A percentile compares a stretch with the other conserved stretches of the same genome.
These are phyloP conservation scores for Cygnus olor DNA, from an alignment of 2,797 vertebrate species.

Conservation along the genomic window DNA sequence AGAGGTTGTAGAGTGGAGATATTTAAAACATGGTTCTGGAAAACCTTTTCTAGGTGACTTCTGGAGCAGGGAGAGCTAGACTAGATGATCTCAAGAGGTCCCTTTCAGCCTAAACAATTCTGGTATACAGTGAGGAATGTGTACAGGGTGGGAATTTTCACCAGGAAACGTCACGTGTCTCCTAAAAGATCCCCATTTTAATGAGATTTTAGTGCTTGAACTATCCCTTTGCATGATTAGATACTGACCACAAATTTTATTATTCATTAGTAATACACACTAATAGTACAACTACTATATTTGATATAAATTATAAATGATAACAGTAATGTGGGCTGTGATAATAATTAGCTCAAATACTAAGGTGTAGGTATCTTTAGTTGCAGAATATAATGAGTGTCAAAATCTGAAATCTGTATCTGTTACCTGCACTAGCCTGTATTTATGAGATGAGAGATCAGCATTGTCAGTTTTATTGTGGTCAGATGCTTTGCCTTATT, in stretches of 20 bases:
- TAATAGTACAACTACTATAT: not conserved
- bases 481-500: not conserved
- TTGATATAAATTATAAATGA: not conserved
- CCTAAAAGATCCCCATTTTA: not conserved
- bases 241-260: not conserved
- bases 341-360: not conserved
- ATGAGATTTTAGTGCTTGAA: not conserved
- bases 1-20: not conserved
- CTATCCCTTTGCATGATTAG: not conserved
- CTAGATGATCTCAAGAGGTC: too few species aligned
- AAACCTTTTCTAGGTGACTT: too few species aligned
- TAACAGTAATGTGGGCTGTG: not conserved
- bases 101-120: too few species aligned
- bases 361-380: not conserved
- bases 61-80: too few species aligned
- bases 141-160: not conserved
- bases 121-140: not conserved
- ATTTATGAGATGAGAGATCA: not conserved
- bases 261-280: not conserved
- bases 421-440: not conserved
- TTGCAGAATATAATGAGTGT: not conserved
- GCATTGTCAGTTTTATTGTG: not conserved
- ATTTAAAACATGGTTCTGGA: not conserved
- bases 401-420: not conserved
- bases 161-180: not conserved